Base-by-base conservation (phyloP, 2,888 invertebrate species). In the Piscicola geometra region DNA sequence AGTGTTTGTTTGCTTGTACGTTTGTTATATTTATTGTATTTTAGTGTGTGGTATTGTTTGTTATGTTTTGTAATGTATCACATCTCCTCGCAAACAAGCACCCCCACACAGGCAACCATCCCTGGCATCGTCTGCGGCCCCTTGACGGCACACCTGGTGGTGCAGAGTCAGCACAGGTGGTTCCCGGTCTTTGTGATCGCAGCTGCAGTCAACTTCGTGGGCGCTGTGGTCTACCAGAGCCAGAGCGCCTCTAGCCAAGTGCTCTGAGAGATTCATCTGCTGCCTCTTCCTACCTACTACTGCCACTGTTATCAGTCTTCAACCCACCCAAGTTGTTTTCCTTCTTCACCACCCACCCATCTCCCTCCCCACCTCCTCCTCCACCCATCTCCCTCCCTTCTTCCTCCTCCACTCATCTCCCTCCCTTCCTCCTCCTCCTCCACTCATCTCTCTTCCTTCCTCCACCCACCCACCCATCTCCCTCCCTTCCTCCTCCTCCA, bases 81-180 rank as follows among this genome's bases (percentile, higher is more conserved):
- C 50, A 15, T 47, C 50, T 15, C 50, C 50, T 15, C 50, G 12
- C 21, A 15, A 47, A 15, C 21, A 47, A 47, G 9, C 50, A 47
- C 50, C 50, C 50, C 9, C 50, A 15, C 50, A 32, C 83, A 89
- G 89, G 91, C 91, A 1, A 91, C 91, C 0, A 89, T 91, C 80
- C 91, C 91, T 0, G 91, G 91, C 15, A 90, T 91, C 71, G 85
- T 90, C 50, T 91, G 90, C 82, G 91, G 91, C n/a, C 91, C 91
- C 21, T 83, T 91, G 75, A 91, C 91, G 5, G 91, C 91, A 1
- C 90, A 90, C 84, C 84, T 91, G 77, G 91, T 91, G 18, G 89
- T 89, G 0, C 88, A 89, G 75, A 90, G 90, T 0, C 88, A 89
- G 80, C 90, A 90, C 9, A 88, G 90, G 73, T 91, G 91, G 91